Evolutionary conservation across 2,888 invertebrate species (phyloP).

Genomic region (Gryllus longicercus): DNA sequence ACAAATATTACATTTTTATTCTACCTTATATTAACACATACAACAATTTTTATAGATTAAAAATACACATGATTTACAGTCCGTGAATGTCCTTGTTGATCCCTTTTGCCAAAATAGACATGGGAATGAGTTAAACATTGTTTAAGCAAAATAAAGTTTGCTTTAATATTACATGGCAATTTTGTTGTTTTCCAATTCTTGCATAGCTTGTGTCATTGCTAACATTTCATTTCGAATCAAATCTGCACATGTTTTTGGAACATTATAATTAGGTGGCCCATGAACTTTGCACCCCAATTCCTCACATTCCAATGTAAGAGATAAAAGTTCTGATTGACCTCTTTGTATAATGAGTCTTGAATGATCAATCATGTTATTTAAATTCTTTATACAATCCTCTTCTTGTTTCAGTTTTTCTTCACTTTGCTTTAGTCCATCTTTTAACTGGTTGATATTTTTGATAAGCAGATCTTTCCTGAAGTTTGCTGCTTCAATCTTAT

Average conservation of each 20-base stretch:
- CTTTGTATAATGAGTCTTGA: neutral
- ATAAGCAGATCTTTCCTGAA: neutral
- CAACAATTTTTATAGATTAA: too few relatives aligned
- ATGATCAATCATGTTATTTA: neutral
- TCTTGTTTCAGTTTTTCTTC: neutral
- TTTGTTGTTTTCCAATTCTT: neutral
- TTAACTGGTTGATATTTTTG: neutral
- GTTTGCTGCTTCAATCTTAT: neutral
- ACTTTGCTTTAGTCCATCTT: neutral
- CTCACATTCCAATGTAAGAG: neutral
- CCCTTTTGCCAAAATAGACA: too few relatives aligned
- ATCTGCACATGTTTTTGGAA: neutral
- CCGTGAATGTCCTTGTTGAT: too few relatives aligned
- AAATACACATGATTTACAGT: too few relatives aligned
- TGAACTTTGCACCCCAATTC: neutral
- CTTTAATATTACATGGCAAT: neutral
- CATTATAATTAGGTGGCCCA: neutral
- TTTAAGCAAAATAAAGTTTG: too few relatives aligned
- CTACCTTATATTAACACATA: too few relatives aligned
- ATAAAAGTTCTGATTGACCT: constrained; percentile 6
- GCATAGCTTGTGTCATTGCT: neutral
- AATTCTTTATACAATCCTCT: neutral
- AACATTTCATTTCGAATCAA: neutral
- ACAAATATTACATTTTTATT: too few relatives aligned
- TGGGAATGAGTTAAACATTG: too few relatives aligned